phyloP scores from a whole-genome alignment of 2,888 invertebrate genomes.

The Diabrotica balteata region DNA sequence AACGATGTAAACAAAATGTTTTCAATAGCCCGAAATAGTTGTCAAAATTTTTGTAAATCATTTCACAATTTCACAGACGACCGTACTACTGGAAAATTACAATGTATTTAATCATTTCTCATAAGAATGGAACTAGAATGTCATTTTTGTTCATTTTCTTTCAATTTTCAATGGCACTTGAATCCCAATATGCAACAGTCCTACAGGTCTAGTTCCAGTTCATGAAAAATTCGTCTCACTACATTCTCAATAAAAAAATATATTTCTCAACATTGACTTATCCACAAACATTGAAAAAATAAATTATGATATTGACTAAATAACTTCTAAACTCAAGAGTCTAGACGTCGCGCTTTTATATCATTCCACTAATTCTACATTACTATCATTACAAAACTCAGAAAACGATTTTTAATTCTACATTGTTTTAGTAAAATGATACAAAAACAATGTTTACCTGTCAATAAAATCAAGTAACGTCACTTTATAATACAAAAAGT shows the following conservation, averaged over 20 bases:
- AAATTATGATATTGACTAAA: slow-evolving; percentile 38
- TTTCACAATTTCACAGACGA: no score
- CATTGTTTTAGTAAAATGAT: neutral
- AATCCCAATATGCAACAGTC: slow-evolving; percentile 11
- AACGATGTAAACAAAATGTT: no score
- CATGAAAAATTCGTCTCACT: slow-evolving; percentile 30
- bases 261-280: slow-evolving; percentile 34
- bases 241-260: slow-evolving; percentile 43
- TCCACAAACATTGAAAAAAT: slow-evolving; percentile 35
- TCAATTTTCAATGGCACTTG: slow-evolving; percentile 44
- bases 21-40: no score
- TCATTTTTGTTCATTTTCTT: slow-evolving; percentile 13
- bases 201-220: slow-evolving; percentile 17
- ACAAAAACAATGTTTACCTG: neutral
- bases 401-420: neutral
- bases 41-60: no score
- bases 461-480: slow-evolving; percentile 1
- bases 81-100: no score
- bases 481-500: slow-evolving; percentile 30
- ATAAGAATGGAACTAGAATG: slow-evolving; percentile 17
- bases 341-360: neutral
- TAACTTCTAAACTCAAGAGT: slow-evolving; percentile 15
- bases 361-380: neutral
- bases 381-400: neutral
- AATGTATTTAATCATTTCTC: neutral